Evolutionary conservation across 2,797 vertebrate genomes (phyloP).

Genomic region (Coregonus sp.): DNA sequence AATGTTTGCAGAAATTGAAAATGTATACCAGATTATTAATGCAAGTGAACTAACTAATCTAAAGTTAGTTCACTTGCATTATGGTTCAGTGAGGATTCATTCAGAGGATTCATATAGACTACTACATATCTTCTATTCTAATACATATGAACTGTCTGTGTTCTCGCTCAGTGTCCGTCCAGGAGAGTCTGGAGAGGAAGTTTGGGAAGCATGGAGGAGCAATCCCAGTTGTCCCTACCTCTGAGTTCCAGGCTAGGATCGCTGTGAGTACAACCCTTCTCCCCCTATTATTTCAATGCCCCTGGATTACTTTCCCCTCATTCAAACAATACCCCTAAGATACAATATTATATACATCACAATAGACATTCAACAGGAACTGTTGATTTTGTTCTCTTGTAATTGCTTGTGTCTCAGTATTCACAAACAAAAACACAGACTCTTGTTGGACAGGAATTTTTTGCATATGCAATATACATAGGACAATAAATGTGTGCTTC

Average conservation of each 20-base stretch:
- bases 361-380: neutral
- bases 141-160: neutral
- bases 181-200: conserved; percentile 97
- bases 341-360: neutral
- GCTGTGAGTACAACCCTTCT: conserved; percentile 76
- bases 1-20: too few species aligned
- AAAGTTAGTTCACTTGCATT: too few species aligned
- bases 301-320: neutral
- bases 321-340: neutral
- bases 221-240: conserved; percentile 90
- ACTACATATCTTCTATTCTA: too few species aligned
- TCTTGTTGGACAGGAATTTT: too few species aligned
- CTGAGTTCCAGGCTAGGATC: conserved; percentile 94
- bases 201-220: conserved; percentile 95
- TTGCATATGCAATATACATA: neutral
- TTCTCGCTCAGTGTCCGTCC: conserved; percentile 88
- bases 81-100: too few species aligned
- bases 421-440: neutral
- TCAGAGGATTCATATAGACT: too few species aligned
- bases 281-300: neutral
- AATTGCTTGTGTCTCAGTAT: neutral
- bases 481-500: neutral
- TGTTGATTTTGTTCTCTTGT: neutral
- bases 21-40: too few species aligned
- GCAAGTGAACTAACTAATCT: too few species aligned